Conservation (phyloP, 2,797 vertebrate genomes). For the Lindbergichthys nudifrons region DNA sequence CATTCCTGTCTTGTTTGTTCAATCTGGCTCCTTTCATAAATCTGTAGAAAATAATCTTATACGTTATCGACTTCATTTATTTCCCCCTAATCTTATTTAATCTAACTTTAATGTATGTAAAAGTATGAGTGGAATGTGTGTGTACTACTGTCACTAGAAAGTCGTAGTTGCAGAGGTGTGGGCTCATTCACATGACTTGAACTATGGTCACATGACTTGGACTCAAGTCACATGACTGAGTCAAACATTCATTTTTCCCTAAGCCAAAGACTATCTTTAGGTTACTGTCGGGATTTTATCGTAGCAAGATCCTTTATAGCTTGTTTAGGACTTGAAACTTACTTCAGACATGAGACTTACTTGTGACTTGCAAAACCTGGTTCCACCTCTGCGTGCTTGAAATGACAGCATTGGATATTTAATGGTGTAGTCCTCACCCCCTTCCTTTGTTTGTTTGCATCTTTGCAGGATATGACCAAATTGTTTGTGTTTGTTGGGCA, state of each 20-base stretch:
- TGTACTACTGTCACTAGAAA: constrained; percentile 2
- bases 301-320: no score
- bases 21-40: constrained; percentile 14
- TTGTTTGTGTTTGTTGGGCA: constrained; percentile 63
- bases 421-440: constrained; percentile 6
- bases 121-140: neutral
- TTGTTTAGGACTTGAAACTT: no score
- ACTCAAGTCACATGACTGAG: no score
- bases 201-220: no score
- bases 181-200: no score
- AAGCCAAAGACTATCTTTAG: no score
- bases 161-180: no score
- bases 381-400: no score
- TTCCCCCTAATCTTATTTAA: neutral
- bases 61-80: neutral
- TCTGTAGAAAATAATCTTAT: constrained; percentile 2
- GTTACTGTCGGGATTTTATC: no score
- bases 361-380: no score
- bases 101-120: constrained; percentile 7
- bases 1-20: constrained; percentile 23
- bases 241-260: no score
- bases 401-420: constrained; percentile 25
- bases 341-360: no score
- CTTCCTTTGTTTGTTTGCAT: constrained; percentile 62
- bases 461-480: constrained; percentile 59